Conservation (phyloP, 2,888 invertebrate species). For the Epsilonema sp. region DNA sequence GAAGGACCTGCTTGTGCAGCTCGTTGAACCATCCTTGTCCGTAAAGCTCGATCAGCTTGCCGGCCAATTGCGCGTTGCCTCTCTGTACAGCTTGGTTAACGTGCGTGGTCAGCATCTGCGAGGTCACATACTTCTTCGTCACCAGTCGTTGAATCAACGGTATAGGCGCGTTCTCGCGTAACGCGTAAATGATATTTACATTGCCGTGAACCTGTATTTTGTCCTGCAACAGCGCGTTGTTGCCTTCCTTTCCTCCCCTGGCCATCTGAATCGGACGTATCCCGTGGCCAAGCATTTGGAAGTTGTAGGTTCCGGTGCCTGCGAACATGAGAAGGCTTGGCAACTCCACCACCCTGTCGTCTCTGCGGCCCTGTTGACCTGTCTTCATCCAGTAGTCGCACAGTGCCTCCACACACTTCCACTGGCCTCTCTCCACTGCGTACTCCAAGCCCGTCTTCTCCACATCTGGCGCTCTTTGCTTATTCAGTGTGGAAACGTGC, state of each 20-base stretch:
- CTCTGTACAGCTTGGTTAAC: constrained; percentile 9
- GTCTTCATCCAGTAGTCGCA: too few species aligned
- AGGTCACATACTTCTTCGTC: background rate
- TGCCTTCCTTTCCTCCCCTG: constrained; percentile 37
- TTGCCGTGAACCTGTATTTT: background rate
- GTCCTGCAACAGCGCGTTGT: constrained; percentile 34
- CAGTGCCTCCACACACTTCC: constrained; percentile 25
- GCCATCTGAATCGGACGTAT: constrained; percentile 32
- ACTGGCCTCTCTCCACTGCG: constrained; percentile 26
- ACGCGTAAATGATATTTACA: background rate
- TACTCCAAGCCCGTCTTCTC: constrained; percentile 24
- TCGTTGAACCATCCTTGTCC: constrained; percentile 27
- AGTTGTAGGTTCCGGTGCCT: constrained; percentile 26
- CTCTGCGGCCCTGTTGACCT: too few species aligned
- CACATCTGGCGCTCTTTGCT: constrained; percentile 6
- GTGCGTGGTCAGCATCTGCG: background rate
- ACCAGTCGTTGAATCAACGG: background rate
- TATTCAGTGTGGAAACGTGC: constrained; percentile 24
- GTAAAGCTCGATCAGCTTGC: constrained; percentile 28
- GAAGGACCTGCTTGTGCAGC: constrained; percentile 31
- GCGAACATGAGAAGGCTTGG: constrained; percentile 19
- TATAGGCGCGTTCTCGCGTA: background rate
- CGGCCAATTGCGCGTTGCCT: constrained; percentile 34
- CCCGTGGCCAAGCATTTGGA: constrained; percentile 28
- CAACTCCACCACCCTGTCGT: too few species aligned